Evolutionary conservation across 2,113 vertebrate species (phyloP), one percentile per base, ranked within the genome.

Genomic region (Macrotus californicus): DNA sequence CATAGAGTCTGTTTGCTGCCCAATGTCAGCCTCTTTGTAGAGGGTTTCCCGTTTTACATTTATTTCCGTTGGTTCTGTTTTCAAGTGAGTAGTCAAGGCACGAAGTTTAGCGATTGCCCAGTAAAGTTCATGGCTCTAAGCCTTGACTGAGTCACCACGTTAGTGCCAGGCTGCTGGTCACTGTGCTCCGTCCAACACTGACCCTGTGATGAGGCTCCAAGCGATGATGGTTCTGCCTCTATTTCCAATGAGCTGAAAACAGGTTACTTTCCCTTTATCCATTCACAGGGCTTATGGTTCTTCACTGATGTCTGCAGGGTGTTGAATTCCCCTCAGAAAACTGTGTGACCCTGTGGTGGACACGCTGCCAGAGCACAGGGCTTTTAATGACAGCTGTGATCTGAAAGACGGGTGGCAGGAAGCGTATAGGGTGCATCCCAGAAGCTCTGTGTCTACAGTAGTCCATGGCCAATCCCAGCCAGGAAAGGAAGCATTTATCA

Each of bases 341-440:
- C 36, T 16, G 11, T n/a, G 14, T 75, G 16, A 43, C 43, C 59
- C 46, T 39, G 15, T 3, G 6, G 24, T 1, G 6, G 15, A 87
- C 36, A 24, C 12, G 16, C 41, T 19, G 39, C 1, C 5, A 54
- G 16, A 4, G 2, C 0, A 11, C 39, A n/a, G 34, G 34, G 31
- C 22, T 64, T 85, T 12, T 56, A 15, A 1, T 19, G 46, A 26
- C 59, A n/a, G 48, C 83, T 39, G 8, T 4, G 34, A 29, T 15
- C n/a, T 39, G 72, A 67, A 39, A 31, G 19, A 36, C 31, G n/a
- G 29, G 21, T 0, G 5, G 46, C 59, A 36, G 22, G 59, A 70
- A 56, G 34, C 48, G 9, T 76, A n/a, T 70, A 24, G 41, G 14
- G 3, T n/a, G 7, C 19, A 4, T 18, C 64, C 75, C 34, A 29